Conservation (phyloP, 1,140 invertebrate species). For the Cotesia glomerata region DNA sequence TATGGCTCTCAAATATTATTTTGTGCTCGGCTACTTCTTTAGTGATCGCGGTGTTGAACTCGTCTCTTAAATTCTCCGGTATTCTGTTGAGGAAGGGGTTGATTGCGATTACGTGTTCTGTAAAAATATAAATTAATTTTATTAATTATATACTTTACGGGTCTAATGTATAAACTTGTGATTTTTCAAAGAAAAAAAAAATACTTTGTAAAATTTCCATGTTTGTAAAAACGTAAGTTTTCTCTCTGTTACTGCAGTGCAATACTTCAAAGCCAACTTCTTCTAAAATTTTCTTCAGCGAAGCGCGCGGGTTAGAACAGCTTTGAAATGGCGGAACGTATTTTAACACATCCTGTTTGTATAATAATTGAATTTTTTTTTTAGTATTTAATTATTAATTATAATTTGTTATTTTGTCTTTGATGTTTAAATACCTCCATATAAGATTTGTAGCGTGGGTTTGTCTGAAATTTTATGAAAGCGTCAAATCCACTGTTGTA, state of each 20-base stretch:
- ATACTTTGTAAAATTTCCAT: constrained; percentile 66
- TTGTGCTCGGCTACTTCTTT: constrained; percentile 50
- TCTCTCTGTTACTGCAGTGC: constrained; percentile 70
- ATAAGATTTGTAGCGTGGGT: constrained; percentile 69
- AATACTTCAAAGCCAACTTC: constrained; percentile 72
- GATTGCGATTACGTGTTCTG: constrained; percentile 75
- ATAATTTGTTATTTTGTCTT: background rate
- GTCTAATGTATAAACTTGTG: background rate
- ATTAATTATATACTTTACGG: background rate
- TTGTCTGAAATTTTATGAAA: constrained; percentile 68
- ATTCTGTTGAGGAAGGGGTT: constrained; percentile 77
- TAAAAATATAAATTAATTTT: constrained; percentile 19
- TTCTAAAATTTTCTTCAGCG: constrained; percentile 68
- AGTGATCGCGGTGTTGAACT: constrained; percentile 65
- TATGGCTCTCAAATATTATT: constrained; percentile 45
- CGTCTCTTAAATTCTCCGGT: constrained; percentile 67
- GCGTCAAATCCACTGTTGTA: constrained; percentile 75
- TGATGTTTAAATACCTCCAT: constrained; percentile 63
- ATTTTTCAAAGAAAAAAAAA: background rate
- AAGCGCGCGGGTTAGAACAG: constrained; percentile 66
- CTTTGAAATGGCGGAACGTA: constrained; percentile 57
- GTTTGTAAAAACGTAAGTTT: constrained; percentile 70
- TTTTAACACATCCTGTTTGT: constrained; percentile 50
- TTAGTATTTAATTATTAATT: background rate
- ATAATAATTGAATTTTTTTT: constrained; percentile 5